Base-by-base conservation (phyloP, 2,113 vertebrate species). In the Halcyon senegalensis region DNA sequence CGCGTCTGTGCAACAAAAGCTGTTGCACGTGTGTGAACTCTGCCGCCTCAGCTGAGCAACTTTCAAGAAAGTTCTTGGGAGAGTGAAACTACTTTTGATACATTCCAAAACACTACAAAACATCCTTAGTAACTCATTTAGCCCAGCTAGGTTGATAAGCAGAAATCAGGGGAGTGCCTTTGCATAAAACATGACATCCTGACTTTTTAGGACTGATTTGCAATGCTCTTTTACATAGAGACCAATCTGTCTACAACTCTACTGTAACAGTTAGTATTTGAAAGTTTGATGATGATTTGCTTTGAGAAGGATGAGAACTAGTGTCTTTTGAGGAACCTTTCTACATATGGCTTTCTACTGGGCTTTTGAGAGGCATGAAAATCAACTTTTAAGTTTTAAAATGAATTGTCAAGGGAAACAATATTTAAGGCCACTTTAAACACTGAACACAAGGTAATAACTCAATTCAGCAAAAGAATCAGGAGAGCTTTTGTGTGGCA, bases 351-450 rank as follows among this genome's bases (percentile, higher is more conserved):
- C 43, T 43, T 43, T 43, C 43, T 44, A 68, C 23, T 80, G 50
- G 39, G 19, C 64, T 97, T 96, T 70, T 60, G 90, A 96, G 90
- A 94, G 8, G 84, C 88, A 72, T 86, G 84, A 91, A 81, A 91
- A 94, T 27, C 1, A 81, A 85, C n/a, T 93, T 95, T 93, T 66
- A 70, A 87, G 50, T 94, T 70, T 94, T 66, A 92, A 95, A 97
- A 93, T 24, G 15, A 39, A 96, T 93, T 83, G 77, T 51, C 74
- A 95, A 72, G 90, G 73, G 53, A 74, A 89, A 89, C 30, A 64
- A 62, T 92, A 87, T 82, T 94, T 95, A 95, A 96, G 80, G 44
- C 35, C 51, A 95, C 75, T 90, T 90, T 93, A 94, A 94, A 93
- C n/a, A 93, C 46, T 37, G 82, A 96, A 86, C 90, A 87, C 75